Base-by-base conservation (phyloP, 2,113 vertebrate species). In the Pycnonotus jocosus region DNA sequence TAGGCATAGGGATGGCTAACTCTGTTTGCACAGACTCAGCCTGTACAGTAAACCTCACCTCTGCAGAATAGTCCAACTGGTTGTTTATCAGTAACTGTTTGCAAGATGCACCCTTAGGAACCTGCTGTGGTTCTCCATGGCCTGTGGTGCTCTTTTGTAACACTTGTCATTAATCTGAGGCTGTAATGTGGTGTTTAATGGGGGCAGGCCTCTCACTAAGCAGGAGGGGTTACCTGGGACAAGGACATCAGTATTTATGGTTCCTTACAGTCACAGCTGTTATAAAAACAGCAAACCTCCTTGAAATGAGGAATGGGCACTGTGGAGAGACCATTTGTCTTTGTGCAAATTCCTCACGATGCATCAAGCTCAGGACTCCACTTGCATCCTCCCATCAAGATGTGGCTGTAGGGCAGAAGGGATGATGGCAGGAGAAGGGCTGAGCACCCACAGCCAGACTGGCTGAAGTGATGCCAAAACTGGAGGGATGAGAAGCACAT, bases 181-280 rank as follows among this genome's bases (percentile, higher is more conserved):
- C 78, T 69, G 42, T 35, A 72, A 69, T 7, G 38, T 6, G 2
- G 5, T 62, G 54, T 82, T 88, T 86, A 89, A 69, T 50, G 62
- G 54, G 54, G 42, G 3, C 53, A 69, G 72, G 48, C 40, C 21
- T 91, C 57, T 82, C 78, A 6, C 28, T 20, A 50, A 53, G 65
- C 45, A 57, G 33, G 42, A 90, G 50, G 40, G 65, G 28, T 71
- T 71, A 74, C 60, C 44, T 37, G 50, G 73, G 48, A 69, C 73
- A 90, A 81, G 61, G 73, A 92, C 54, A 58, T 27, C 1, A 2
- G 57, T 53, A 85, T 96, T 96, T 87, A 95, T 73, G 74, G 33
- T 54, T 95, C 66, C 47, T 91, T 65, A 65, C 16, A 84, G 40
- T 51, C 73, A 81, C 56, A 69, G 57, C 48, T 79, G 70, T 64